These are phyloP conservation scores for Myotis vivesi DNA, from an alignment of 2,797 vertebrate species.

Conservation along the genomic window DNA sequence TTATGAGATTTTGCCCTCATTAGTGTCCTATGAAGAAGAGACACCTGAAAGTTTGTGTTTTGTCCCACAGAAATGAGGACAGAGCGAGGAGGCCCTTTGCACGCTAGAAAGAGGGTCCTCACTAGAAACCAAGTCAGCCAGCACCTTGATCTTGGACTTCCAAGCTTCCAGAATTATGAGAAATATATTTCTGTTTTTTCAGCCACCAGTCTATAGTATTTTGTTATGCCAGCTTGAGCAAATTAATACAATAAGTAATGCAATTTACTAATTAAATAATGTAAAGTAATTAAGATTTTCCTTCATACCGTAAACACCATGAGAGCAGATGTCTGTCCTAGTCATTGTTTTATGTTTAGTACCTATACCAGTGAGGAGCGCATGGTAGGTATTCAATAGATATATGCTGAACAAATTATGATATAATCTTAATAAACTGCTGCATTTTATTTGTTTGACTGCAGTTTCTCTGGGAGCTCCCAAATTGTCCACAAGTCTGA, in stretches of 20 bases:
- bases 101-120: neutral
- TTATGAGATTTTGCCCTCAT: neutral
- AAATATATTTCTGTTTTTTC: neutral
- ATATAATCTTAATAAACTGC: neutral
- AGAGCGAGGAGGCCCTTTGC: neutral
- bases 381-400: neutral
- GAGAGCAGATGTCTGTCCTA: neutral
- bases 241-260: neutral
- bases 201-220: neutral
- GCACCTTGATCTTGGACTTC: neutral
- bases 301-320: neutral
- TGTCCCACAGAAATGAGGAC: neutral
- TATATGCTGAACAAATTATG: neutral
- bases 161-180: neutral
- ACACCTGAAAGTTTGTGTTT: neutral
- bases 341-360: neutral
- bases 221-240: neutral
- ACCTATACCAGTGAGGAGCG: neutral
- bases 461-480: neutral
- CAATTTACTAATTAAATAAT: neutral
- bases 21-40: neutral
- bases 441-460: neutral
- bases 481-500: neutral
- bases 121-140: neutral
- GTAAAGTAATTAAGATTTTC: neutral